Percentiles rank a stretch among this genome's conserved stretches.
Evolutionary conservation across 2,113 vertebrate genomes (phyloP).

Genomic region (Picathartes gymnocephalus): DNA sequence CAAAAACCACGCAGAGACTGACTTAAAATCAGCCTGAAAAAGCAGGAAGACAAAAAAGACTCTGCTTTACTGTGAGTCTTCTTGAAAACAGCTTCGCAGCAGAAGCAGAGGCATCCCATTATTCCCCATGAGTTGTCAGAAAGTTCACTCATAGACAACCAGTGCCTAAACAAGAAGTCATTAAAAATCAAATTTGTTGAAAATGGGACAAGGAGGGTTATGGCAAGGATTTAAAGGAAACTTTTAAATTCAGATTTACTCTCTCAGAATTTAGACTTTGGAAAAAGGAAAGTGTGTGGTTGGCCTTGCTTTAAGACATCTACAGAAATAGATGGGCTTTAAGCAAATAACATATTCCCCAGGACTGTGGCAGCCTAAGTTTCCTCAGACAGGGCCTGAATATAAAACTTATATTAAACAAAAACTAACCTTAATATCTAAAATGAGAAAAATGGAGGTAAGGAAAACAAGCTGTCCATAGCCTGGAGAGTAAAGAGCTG

Average conservation of each 20-base stretch:
- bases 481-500: neutral
- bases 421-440: neutral
- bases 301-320: neutral
- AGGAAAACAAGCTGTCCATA: neutral
- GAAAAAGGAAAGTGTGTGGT: neutral
- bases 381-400: neutral
- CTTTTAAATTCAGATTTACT: neutral
- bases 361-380: neutral
- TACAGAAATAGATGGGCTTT: neutral
- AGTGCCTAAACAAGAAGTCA: neutral
- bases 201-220: neutral
- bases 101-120: neutral
- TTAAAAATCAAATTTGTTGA: neutral
- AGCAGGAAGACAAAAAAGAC: neutral
- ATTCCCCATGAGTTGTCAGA: neutral
- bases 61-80: neutral
- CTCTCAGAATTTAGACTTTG: neutral
- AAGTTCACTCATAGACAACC: neutral
- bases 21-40: neutral
- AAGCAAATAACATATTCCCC: neutral
- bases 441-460: neutral
- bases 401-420: neutral
- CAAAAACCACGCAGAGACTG: neutral
- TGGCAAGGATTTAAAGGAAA: neutral
- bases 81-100: neutral